phyloP scores from a whole-genome alignment of 1,140 invertebrate genomes.

The Dinoponera quadriceps region DNA sequence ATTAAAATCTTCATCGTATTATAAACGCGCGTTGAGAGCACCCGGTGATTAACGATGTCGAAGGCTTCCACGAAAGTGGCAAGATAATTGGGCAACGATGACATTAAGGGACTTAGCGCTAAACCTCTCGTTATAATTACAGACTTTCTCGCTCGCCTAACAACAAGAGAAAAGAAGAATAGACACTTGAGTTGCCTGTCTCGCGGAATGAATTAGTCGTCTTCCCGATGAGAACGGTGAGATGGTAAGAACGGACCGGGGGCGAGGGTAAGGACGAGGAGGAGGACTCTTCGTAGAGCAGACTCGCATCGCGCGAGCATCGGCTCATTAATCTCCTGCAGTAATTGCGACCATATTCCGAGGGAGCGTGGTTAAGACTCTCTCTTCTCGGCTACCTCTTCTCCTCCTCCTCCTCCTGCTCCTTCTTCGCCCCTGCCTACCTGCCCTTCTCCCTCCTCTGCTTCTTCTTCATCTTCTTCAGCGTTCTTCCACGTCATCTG shows the following conservation, averaged over 20 bases:
- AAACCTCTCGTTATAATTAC: slow-evolving; percentile 73
- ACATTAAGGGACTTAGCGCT: slow-evolving; percentile 71
- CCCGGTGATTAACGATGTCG: slow-evolving; percentile 52
- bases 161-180: slow-evolving; percentile 74
- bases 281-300: slow-evolving; percentile 71
- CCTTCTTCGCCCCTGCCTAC: slow-evolving; percentile 40
- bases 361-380: slow-evolving; percentile 75
- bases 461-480: slow-evolving; percentile 61
- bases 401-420: slow-evolving; percentile 46
- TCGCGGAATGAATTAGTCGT: slow-evolving; percentile 74
- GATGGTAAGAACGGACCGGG: slow-evolving; percentile 54
- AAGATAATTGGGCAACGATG: slow-evolving; percentile 67
- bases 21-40: slow-evolving; percentile 25
- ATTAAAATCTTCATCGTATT: slow-evolving; percentile 60
- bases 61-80: slow-evolving; percentile 58
- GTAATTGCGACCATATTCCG: slow-evolving; percentile 82
- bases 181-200: slow-evolving; percentile 72
- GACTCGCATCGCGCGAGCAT: slow-evolving; percentile 77
- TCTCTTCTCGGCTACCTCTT: slow-evolving; percentile 63
- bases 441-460: slow-evolving; percentile 53
- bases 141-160: slow-evolving; percentile 70
- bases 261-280: slow-evolving; percentile 47
- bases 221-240: slow-evolving; percentile 71
- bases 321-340: slow-evolving; percentile 82
- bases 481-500: slow-evolving; percentile 69